phyloP scores from a whole-genome alignment of 2,113 vertebrate genomes.

The Eonycteris spelaea region DNA sequence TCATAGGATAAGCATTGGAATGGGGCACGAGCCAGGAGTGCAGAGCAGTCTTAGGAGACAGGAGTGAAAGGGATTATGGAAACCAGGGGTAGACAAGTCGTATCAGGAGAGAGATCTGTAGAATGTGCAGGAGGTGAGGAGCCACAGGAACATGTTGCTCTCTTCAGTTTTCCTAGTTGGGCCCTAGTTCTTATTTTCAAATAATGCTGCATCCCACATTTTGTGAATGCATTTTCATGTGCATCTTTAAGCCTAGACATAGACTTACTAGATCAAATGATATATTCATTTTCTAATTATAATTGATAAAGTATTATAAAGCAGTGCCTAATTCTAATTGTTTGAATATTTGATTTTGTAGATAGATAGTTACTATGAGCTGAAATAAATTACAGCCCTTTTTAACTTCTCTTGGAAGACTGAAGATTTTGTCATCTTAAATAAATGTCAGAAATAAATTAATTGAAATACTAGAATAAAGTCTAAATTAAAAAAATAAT shows the following conservation, averaged over 20 bases:
- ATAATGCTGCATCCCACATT: neutral
- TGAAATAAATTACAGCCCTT: neutral
- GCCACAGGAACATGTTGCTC: neutral
- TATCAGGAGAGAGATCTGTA: neutral
- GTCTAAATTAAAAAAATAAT: no score
- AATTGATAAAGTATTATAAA: neutral
- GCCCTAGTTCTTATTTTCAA: neutral
- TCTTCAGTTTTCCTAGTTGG: neutral
- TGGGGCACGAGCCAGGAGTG: neutral
- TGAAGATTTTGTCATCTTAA: no score
- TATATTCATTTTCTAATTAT: neutral
- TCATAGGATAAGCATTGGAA: neutral
- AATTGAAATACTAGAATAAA: no score
- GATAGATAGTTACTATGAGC: neutral
- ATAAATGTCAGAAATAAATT: no score
- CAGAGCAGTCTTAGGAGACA: neutral
- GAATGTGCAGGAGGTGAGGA: neutral
- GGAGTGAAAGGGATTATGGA: neutral
- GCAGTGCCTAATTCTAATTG: neutral
- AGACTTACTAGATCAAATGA: neutral
- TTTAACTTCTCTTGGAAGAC: no score
- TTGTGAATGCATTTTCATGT: neutral
- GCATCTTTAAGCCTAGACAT: neutral
- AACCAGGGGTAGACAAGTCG: neutral
- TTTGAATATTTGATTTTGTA: neutral